These are phyloP conservation scores for Elymnias hypermnestra DNA, from an alignment of 1,140 invertebrate genomes.

Conservation along the genomic window DNA sequence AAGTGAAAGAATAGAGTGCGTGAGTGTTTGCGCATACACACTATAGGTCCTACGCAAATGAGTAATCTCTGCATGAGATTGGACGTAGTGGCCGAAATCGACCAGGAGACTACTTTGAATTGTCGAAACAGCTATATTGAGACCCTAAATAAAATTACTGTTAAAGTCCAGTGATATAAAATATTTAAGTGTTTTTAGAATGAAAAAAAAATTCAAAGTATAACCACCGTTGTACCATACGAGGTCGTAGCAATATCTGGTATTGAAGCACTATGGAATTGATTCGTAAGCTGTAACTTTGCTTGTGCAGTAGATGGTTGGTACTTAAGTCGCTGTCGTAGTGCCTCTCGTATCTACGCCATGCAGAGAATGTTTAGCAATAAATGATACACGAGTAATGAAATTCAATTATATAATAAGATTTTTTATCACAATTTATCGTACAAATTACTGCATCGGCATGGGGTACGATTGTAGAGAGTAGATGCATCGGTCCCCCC, in stretches of 20 bases:
- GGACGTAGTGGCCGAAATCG: no score
- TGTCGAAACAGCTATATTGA: no score
- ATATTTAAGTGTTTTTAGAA: constrained; percentile 7
- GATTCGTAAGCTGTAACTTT: constrained; percentile 57
- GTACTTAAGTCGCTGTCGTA: constrained; percentile 45
- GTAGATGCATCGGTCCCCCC: constrained; percentile 37
- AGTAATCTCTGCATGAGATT: no score
- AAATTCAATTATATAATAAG: constrained; percentile 8
- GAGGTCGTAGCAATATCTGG: constrained; percentile 30
- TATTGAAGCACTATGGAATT: constrained; percentile 64
- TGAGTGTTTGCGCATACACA: no score
- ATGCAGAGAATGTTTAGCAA: constrained; percentile 17
- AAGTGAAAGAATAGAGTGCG: no score
- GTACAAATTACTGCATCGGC: constrained; percentile 24
- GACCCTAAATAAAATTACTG: no score
- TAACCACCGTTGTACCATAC: constrained; percentile 31
- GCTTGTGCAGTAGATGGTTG: constrained; percentile 56
- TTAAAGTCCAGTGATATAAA: constrained; percentile 18
- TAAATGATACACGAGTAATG: constrained; percentile 4
- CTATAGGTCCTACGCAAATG: no score
- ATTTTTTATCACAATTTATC: constrained; percentile 8
- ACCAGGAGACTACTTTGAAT: no score
- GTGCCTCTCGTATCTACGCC: constrained; percentile 16
- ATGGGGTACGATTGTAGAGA: constrained; percentile 32
- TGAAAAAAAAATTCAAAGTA: constrained; percentile 4